Percentiles rank a stretch among this genome's conserved stretches.
phyloP scores from a whole-genome alignment of 2,888 invertebrate genomes.

The Alsophila aescularia region DNA sequence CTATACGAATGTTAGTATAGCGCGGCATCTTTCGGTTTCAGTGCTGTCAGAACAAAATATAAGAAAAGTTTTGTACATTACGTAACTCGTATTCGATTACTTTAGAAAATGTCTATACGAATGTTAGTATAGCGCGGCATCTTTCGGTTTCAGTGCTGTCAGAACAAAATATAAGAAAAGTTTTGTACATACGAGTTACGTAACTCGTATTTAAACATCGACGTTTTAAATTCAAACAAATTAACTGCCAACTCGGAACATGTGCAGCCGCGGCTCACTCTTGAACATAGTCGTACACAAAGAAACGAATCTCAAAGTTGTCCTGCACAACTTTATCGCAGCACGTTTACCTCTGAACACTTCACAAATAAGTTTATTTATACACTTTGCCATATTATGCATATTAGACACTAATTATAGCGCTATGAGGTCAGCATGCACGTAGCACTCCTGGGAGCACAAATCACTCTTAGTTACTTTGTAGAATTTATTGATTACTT shows the following conservation, averaged over 20 bases:
- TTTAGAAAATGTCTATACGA: too few relatives aligned
- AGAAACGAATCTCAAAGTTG: conserved; percentile 36
- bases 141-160: conserved; percentile 18
- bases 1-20: too few relatives aligned
- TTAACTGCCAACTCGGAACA: conserved; percentile 29
- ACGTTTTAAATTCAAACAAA: conserved; percentile 33
- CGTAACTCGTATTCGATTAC: too few relatives aligned
- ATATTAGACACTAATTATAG: conserved; percentile 69
- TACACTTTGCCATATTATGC: conserved; percentile 60
- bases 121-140: conserved; percentile 12
- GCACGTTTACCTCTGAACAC: conserved; percentile 62
- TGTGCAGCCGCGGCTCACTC: conserved; percentile 27
- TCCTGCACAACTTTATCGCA: conserved; percentile 46
- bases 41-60: too few relatives aligned
- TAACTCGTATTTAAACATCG: conserved; percentile 33
- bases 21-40: too few relatives aligned
- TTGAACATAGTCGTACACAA: conserved; percentile 33
- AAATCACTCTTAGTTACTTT: conserved; percentile 64
- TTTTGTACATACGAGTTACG: conserved; percentile 33
- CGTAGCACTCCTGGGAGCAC: conserved; percentile 66
- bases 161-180: conserved; percentile 24
- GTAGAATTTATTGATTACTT: conserved; percentile 58
- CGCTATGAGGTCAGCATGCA: conserved; percentile 73
- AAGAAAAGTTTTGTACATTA: too few relatives aligned
- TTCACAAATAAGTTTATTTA: conserved; percentile 64